These are phyloP conservation scores for Hylaeus anthracinus DNA, from an alignment of 1,140 invertebrate species.

Conservation along the genomic window DNA sequence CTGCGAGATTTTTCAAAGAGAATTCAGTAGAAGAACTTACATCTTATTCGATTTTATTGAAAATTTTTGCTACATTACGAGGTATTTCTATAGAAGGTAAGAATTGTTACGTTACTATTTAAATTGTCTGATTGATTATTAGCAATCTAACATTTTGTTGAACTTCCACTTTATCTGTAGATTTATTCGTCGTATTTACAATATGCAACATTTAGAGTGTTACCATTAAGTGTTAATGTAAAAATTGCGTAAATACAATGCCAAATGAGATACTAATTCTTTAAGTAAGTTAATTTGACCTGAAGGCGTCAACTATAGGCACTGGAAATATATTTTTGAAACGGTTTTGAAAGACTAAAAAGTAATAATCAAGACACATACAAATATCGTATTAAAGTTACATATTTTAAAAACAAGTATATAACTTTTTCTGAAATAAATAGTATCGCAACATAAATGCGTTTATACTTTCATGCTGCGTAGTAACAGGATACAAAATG, in stretches of 20 bases:
- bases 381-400: background rate
- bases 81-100: constrained; percentile 11
- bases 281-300: background rate
- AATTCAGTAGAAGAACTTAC: background rate
- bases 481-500: constrained; percentile 43
- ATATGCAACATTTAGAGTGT: background rate
- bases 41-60: background rate
- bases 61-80: constrained; percentile 26
- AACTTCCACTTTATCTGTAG: background rate
- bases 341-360: background rate
- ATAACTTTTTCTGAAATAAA: background rate
- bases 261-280: background rate
- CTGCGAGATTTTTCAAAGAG: background rate
- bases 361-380: background rate
- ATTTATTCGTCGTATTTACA: background rate
- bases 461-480: background rate
- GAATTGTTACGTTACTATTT: background rate
- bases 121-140: background rate
- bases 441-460: background rate
- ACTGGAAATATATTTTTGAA: constrained; percentile 3
- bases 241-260: background rate
- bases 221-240: background rate
- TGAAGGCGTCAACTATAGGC: background rate
- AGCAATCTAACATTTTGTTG: too few relatives aligned
- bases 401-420: background rate